phyloP scores from a whole-genome alignment of 2,113 vertebrate genomes.

The Platichthys stellatus region DNA sequence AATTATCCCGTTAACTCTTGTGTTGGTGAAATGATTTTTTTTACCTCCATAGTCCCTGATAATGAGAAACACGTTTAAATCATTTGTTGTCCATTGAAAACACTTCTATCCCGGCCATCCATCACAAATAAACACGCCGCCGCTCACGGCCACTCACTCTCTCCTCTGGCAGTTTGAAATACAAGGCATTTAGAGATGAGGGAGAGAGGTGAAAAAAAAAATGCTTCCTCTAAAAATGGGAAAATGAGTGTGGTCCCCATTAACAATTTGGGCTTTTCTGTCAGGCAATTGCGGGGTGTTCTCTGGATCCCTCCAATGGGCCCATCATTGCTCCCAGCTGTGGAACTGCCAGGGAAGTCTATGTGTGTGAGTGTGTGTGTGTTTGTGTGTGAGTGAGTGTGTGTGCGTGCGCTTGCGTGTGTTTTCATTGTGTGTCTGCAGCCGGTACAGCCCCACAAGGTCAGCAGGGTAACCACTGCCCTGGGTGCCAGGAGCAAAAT shows the following conservation, averaged over 20 bases:
- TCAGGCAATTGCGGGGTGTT: constrained; percentile 82
- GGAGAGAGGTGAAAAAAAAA: constrained; percentile 66
- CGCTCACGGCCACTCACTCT: constrained; percentile 46
- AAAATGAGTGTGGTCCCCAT: constrained; percentile 84
- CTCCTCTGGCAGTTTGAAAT: constrained; percentile 60
- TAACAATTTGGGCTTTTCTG: constrained; percentile 83
- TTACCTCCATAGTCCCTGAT: constrained; percentile 36
- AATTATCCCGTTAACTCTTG: constrained; percentile 14
- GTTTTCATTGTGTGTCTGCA: constrained; percentile 44
- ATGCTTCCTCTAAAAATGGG: constrained; percentile 78
- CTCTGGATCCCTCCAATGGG: constrained; percentile 77
- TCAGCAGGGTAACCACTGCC: constrained; percentile 72
- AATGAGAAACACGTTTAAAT: constrained; percentile 50
- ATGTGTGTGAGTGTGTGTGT: constrained; percentile 50
- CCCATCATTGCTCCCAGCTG: constrained; percentile 83
- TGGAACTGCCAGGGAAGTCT: constrained; percentile 69
- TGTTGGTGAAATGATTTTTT: constrained; percentile 31
- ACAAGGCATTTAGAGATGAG: constrained; percentile 62
- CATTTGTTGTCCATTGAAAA: constrained; percentile 58
- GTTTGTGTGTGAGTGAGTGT: constrained; percentile 28
- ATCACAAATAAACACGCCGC: constrained; percentile 43
- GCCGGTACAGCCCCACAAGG: constrained; percentile 59
- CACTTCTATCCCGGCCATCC: constrained; percentile 50
- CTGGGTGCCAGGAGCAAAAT: constrained; percentile 64
- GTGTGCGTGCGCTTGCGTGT: neutral